Evolutionary conservation across 2,888 invertebrate species (phyloP), one percentile per base, ranked within the genome.

Genomic region (Trissoscelio sp.): DNA sequence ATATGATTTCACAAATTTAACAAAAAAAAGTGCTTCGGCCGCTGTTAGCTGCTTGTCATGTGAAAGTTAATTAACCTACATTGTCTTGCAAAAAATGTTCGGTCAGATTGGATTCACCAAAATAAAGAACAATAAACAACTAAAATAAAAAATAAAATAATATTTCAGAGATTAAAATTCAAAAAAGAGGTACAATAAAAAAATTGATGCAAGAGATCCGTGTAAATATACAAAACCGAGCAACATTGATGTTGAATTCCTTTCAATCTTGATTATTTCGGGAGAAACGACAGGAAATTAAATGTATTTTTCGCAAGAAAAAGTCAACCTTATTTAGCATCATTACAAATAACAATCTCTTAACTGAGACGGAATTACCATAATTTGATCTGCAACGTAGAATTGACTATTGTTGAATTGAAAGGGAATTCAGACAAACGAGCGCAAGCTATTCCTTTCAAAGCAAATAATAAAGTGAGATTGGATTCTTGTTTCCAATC

Each of bases 41-140:
- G 62, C 20, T 31, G 18, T 28, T 28, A 31, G 62, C 12, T 18
- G 46, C 44, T n/a, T 31, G 46, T 18, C 62, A 46, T 31, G 31
- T 31, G 62, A 46, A 62, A 46, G 31, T 31, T 46, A 62, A 62
- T 62, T 62, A 62, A 62, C 62, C 62, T 46, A 62, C 62, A 62
- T 62, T 62, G 18, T 62, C 31, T 11, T 44, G 18, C 62, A 28
- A 28, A 62, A 62, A 18, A 9, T 6, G 7, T n/a, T 18, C 6
- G 11, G 5, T 42, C 14, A 12, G 14, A 2, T 14, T 14, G 4
- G 14, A 42, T 14, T 16, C 6, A 14, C 1, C 0, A 14, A 42
- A 14, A 42, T 42, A 14, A 42, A 42, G 6, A 4, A 3, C 3
- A 24, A 24, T 24, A 24, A 24, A 24, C 3, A 6, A 24, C 3